phyloP scores from a whole-genome alignment of 2,113 vertebrate species.

The Prolemur simus region DNA sequence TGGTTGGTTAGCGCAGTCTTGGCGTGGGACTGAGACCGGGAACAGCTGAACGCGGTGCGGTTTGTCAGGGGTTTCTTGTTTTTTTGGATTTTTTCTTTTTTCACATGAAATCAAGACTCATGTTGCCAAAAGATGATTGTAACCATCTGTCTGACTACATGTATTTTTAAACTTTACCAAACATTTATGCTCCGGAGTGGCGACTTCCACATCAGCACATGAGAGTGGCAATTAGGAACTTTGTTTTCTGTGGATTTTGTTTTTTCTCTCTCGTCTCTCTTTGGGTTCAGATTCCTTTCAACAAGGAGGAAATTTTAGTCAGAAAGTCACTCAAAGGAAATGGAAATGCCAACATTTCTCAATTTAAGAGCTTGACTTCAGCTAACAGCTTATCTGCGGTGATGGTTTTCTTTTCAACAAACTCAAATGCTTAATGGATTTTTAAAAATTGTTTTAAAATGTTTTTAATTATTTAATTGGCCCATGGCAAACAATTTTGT shows the following conservation, averaged over 20 bases:
- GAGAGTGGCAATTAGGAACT: slow-evolving; percentile 49
- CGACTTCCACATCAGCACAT: slow-evolving; percentile 59
- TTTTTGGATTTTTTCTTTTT: background rate
- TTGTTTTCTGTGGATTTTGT: background rate
- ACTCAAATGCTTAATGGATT: background rate
- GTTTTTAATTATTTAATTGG: background rate
- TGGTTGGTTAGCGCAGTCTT: background rate
- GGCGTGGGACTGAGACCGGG: background rate
- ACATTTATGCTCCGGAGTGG: slow-evolving; percentile 53
- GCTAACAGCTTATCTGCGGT: background rate
- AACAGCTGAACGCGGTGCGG: slow-evolving; percentile 29
- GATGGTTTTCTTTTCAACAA: background rate
- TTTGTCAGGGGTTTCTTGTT: slow-evolving; percentile 27
- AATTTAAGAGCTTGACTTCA: background rate
- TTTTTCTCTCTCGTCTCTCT: background rate
- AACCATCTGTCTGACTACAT: slow-evolving; percentile 76
- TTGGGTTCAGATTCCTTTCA: slow-evolving; percentile 12
- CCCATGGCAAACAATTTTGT: background rate
- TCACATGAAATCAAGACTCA: slow-evolving; percentile 72
- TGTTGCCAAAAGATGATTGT: slow-evolving; percentile 71
- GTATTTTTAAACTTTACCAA: slow-evolving; percentile 66
- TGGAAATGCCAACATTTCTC: background rate
- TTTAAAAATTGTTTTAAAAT: background rate
- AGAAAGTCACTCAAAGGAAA: background rate
- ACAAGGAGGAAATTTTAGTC: background rate